Conservation (phyloP, 2,888 invertebrate genomes). For the Gymnocheta viridis region DNA sequence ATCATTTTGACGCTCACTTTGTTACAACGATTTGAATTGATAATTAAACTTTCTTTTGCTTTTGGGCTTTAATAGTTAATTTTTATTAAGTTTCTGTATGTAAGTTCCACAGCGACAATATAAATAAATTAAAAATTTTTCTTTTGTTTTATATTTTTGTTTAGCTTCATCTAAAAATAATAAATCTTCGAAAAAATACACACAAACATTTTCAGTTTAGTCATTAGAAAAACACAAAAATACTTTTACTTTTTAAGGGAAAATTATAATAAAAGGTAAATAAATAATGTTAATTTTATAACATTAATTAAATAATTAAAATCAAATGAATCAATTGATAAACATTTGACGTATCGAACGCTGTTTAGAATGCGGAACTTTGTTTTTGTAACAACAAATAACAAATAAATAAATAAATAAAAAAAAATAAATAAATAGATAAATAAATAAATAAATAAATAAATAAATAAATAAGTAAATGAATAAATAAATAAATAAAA, state of each 20-base stretch:
- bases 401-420: too few species aligned
- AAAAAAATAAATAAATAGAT: too few species aligned
- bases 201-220: slow-evolving; percentile 29
- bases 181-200: slow-evolving; percentile 35
- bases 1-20: background rate
- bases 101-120: slow-evolving; percentile 49
- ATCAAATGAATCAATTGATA: background rate
- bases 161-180: slow-evolving; percentile 57
- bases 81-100: slow-evolving; percentile 20
- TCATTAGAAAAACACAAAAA: slow-evolving; percentile 29
- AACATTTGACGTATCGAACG: background rate
- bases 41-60: background rate
- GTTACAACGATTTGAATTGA: background rate
- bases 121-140: slow-evolving; percentile 6
- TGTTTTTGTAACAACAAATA: too few species aligned
- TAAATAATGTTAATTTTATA: background rate
- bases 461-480: too few species aligned
- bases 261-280: slow-evolving; percentile 4
- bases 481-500: too few species aligned
- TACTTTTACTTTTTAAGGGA: slow-evolving; percentile 44
- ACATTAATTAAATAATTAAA: background rate
- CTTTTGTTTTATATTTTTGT: slow-evolving; percentile 19
- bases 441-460: too few species aligned
- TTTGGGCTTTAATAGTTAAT: background rate
- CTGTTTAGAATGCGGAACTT: background rate